These are phyloP conservation scores for Heloderma charlesbogerti DNA, from an alignment of 2,113 vertebrate genomes.

Conservation along the genomic window DNA sequence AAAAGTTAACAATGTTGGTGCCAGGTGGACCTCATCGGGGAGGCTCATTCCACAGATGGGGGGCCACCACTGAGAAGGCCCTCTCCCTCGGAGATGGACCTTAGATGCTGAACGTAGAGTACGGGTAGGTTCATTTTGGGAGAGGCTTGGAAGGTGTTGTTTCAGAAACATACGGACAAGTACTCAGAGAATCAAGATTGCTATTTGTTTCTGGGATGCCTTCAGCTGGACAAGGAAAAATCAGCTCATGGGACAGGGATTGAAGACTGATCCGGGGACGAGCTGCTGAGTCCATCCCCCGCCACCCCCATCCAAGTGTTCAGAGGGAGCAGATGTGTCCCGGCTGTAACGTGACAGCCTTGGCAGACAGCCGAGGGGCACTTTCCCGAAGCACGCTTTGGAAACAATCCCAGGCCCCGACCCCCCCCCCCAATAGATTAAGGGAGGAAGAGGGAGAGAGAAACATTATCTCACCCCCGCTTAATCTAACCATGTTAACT, in stretches of 20 bases:
- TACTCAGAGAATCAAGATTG: neutral
- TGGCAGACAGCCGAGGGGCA: neutral
- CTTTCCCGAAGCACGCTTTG: neutral
- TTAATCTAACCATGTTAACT: neutral
- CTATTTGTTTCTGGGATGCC: neutral
- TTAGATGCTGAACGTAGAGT: no score
- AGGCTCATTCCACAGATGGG: no score
- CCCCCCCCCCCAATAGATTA: no score
- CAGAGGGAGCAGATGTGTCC: neutral
- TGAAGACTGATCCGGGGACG: neutral
- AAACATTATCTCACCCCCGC: neutral
- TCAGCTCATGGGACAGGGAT: neutral
- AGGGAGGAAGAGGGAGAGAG: neutral
- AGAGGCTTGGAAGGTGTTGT: no score
- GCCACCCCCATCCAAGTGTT: neutral
- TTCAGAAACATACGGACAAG: no score
- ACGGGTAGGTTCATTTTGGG: no score
- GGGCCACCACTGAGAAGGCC: no score
- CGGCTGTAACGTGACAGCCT: rapidly evolving
- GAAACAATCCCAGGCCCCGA: neutral
- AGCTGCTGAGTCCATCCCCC: neutral
- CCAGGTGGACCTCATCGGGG: no score
- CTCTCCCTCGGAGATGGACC: no score
- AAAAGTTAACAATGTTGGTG: no score
- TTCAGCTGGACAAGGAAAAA: neutral